phyloP scores from a whole-genome alignment of 2,888 invertebrate genomes.

The Cremastinae sp. region DNA sequence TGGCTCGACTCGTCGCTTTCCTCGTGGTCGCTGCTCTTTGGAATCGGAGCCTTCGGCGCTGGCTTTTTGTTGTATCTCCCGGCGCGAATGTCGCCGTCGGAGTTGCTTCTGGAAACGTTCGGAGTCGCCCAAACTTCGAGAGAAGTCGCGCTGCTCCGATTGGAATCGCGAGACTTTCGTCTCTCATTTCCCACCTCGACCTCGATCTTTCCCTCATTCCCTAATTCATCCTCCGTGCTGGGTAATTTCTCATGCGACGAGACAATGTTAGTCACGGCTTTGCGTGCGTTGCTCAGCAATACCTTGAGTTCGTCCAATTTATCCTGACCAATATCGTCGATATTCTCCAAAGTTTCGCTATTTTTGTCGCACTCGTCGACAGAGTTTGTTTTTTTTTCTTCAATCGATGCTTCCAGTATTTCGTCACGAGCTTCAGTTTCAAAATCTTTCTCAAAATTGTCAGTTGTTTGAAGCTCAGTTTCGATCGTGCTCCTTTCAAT shows the following conservation, averaged over 20 bases:
- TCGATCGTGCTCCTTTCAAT: no score
- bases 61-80: slow-evolving; percentile 82
- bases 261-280: slow-evolving; percentile 70
- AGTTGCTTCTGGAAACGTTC: slow-evolving; percentile 67
- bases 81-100: slow-evolving; percentile 75
- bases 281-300: slow-evolving; percentile 70
- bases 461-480: background rate
- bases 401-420: background rate
- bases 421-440: background rate
- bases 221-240: slow-evolving; percentile 24
- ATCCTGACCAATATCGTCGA: slow-evolving; percentile 69
- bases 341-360: slow-evolving; percentile 52
- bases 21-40: slow-evolving; percentile 60
- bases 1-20: slow-evolving; percentile 57
- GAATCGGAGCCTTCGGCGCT: slow-evolving; percentile 81
- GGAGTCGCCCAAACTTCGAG: slow-evolving; percentile 61
- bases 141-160: slow-evolving; percentile 27
- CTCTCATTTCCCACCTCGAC: background rate
- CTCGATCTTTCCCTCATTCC: slow-evolving; percentile 6
- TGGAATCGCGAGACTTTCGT: background rate
- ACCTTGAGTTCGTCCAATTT: slow-evolving; percentile 74
- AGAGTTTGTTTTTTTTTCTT: background rate
- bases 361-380: background rate
- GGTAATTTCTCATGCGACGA: slow-evolving; percentile 66
- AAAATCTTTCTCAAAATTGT: background rate